Evolutionary conservation across 64 coral and sea anemone species (phyloP), one percentile per base, ranked within the genome.

Genomic region (Acropora yongei): DNA sequence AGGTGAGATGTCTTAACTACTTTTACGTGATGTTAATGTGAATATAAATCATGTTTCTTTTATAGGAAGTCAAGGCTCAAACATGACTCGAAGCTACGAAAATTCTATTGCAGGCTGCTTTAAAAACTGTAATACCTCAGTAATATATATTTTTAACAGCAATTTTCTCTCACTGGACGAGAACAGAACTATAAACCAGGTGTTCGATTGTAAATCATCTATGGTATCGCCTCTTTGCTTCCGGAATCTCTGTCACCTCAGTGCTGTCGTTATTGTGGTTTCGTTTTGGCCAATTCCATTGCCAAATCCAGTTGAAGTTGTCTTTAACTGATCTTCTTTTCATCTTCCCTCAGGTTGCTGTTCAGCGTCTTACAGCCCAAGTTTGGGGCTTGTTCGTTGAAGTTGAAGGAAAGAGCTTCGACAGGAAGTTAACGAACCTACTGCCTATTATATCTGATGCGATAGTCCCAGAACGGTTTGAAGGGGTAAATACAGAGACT

Each of bases 321-420:
- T 30, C 30, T 30, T 30, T 30, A 30, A 30, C 30, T 30, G 30
- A 30, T 78, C 86, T 6, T 0, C 71, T 19, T 47, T 57, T 92
- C 30, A 16, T 12, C 41, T 44, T 44, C 39, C 3, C 8, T 1
- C 77, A 93, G 91, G 63, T 93, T 57, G 43, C 49, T 87, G 86
- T 99, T 47, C 91, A 80, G 11, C 88, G 97, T 39, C 50, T 99
- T 48, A 91, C 94, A 0, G 80, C 91, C 49, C 97, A 99, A 79
- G 79, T 99, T 6, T 91, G 94, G 57, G 97, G 97, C 4, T 66
- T 94, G 57, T 96, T 99, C 57, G 91, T 92, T 6, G 97, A 99
- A 45, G 89, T 95, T 7, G 97, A 99, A 87, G 78, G 78, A 14
- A 82, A 94, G 74, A 66, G 41, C 57, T 96, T 99, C 78, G 97